These are phyloP conservation scores for Schizaphis graminum DNA, from an alignment of 2,888 invertebrate genomes.

Conservation along the genomic window DNA sequence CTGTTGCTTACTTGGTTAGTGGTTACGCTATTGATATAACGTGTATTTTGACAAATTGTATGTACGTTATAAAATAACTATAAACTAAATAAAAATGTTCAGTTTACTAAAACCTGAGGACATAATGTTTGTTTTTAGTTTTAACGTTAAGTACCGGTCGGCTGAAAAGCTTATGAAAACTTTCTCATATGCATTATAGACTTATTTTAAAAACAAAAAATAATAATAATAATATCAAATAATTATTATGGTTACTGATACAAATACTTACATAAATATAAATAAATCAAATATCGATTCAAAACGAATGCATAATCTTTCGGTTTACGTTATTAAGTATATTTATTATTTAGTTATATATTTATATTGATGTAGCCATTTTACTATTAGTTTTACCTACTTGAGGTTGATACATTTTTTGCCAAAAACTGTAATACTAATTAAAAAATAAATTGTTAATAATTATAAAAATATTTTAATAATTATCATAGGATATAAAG, in stretches of 20 bases:
- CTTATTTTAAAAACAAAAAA: background rate
- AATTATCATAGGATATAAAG: no score
- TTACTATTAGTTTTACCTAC: no score
- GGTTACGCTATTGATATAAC: background rate
- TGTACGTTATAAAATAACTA: background rate
- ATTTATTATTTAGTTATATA: no score
- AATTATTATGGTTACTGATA: no score
- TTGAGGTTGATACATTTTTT: background rate
- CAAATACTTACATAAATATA: no score
- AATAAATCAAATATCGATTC: no score
- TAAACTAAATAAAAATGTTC: background rate
- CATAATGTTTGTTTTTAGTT: background rate
- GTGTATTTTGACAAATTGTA: background rate
- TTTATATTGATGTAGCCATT: no score
- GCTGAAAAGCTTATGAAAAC: background rate
- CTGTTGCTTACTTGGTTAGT: background rate
- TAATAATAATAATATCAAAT: background rate
- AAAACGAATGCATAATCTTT: no score
- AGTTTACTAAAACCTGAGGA: background rate
- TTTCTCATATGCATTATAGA: background rate
- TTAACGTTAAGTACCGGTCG: background rate
- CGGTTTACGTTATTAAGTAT: no score
- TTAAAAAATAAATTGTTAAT: no score
- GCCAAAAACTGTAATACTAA: background rate
- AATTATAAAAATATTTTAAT: no score